Percentiles rank a stretch among this genome's conserved stretches.
These are phyloP conservation scores for Trachelus iudaicus DNA, from an alignment of 2,888 invertebrate species.

Conservation along the genomic window DNA sequence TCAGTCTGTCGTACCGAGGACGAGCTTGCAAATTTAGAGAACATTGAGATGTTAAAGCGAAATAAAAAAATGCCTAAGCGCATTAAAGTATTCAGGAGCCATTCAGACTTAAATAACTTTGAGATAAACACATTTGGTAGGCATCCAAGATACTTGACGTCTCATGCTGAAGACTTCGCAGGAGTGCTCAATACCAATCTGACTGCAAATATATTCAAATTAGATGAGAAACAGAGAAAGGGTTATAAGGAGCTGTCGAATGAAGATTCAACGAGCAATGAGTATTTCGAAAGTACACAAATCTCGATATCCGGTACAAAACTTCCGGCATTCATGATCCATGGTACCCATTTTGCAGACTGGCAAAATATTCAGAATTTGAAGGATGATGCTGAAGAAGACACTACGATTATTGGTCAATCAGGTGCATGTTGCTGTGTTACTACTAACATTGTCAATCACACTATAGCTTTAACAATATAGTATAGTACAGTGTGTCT, in stretches of 20 bases:
- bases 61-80: constrained; percentile 9
- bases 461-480: not conserved
- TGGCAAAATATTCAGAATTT: constrained; percentile 20
- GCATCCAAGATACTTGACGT: constrained; percentile 42
- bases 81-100: constrained; percentile 35
- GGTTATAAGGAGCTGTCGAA: not conserved
- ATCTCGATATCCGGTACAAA: not conserved
- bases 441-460: constrained; percentile 37
- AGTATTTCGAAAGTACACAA: no score
- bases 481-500: no score
- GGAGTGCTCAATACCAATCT: constrained; percentile 51
- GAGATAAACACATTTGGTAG: constrained; percentile 40
- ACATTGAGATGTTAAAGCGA: constrained; percentile 6
- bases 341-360: constrained; percentile 22
- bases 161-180: constrained; percentile 43
- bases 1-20: not conserved
- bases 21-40: constrained; percentile 5
- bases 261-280: constrained; percentile 6
- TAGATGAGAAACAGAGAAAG: not conserved
- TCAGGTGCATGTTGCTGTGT: constrained; percentile 55
- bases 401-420: constrained; percentile 28
- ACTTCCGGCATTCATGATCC: constrained; percentile 25
- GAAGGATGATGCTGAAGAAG: constrained; percentile 23
- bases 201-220: constrained; percentile 14
- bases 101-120: constrained; percentile 49